Base-by-base conservation (phyloP, 1,140 invertebrate species). In the Oryctes rhinoceros region DNA sequence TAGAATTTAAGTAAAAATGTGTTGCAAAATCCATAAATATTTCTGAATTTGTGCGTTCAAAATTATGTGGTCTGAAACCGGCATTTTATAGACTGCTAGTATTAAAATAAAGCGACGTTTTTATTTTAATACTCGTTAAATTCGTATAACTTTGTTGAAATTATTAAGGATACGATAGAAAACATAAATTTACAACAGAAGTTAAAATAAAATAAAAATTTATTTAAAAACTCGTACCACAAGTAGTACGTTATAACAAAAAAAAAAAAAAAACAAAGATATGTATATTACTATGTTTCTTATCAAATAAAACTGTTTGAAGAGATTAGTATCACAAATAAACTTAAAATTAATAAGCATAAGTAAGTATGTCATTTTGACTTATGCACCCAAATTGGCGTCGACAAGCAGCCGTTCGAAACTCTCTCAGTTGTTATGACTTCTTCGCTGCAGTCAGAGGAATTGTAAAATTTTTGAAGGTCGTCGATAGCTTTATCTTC, bases 381-480 rank as follows among this genome's bases (percentile, higher is more conserved):
- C 71, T 79, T 89, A 81, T 89, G 88, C 15, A 91, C 89, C 92
- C 93, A 94, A 82, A 92, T 87, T 1, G 93, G 93, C 35, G 90
- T 88, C 65, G 91, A 91, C 20, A 88, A 76, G 39, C 75, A 80
- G 20, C 84, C 85, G 47, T 82, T 84, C 18, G 83, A 77, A 0
- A 91, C 90, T 39, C 93, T 88, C 74, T 90, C 87, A 9, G 94
- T 90, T 7, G 90, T 91, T 74, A 94, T 93, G 59, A 89, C 83
- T 87, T 94, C 92, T 83, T 94, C 92, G 76, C 89, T 88, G 47
- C 90, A 88, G 81, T 91, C 88, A 65, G 89, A 86, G 6, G 90
- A 88, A 83, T 91, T 91, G 85, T 94, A 94, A 84, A 93, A 92
- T 77, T 88, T 89, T 59, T 91, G 87, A 67, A 94, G 86, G 79